Conservation (phyloP, 2,113 vertebrate species). For the Deroptyus accipitrinus region DNA sequence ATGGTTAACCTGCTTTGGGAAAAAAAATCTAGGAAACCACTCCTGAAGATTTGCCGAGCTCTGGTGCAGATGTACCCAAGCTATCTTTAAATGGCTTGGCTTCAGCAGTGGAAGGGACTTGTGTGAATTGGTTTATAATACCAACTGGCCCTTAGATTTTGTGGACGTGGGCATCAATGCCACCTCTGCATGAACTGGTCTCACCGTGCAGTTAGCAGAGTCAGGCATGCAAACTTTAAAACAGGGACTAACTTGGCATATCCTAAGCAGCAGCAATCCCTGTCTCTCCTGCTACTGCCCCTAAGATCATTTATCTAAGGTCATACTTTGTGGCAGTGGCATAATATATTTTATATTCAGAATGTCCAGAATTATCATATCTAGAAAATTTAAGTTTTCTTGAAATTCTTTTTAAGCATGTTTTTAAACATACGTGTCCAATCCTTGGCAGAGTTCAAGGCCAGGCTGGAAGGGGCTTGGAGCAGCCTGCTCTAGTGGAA, state of each 20-base stretch:
- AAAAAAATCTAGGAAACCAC: background rate
- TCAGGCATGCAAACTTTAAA: background rate
- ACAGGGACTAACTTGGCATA: background rate
- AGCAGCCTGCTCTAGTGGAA: background rate
- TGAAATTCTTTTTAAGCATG: background rate
- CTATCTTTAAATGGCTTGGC: background rate
- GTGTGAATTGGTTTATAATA: background rate
- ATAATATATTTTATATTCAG: background rate
- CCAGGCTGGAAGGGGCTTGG: background rate
- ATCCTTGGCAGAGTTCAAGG: background rate
- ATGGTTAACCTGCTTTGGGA: background rate
- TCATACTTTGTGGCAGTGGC: background rate
- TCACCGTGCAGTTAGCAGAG: background rate
- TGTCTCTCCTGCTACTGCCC: background rate
- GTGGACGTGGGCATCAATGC: background rate
- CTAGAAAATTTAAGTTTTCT: background rate
- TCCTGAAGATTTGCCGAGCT: background rate
- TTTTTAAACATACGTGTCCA: background rate
- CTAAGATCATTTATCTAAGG: background rate
- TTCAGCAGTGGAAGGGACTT: background rate
- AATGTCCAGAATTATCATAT: background rate
- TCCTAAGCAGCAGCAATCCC: background rate
- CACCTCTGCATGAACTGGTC: background rate
- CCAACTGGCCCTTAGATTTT: background rate
- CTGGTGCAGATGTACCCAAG: background rate